phyloP scores from a whole-genome alignment of 2,888 invertebrate species.

The Panopea generosa region DNA sequence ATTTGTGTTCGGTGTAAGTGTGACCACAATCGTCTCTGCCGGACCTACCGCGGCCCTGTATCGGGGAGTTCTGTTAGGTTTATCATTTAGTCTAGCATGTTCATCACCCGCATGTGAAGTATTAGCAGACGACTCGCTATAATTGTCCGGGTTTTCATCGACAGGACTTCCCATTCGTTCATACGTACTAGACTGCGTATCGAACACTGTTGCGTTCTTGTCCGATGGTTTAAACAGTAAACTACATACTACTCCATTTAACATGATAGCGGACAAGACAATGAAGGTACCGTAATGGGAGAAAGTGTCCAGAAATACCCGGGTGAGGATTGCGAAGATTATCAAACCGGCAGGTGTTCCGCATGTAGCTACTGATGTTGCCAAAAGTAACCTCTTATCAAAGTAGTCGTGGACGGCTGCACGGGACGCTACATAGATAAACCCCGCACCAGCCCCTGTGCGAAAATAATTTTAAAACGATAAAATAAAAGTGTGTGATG shows the following conservation, averaged over 20 bases:
- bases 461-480: not conserved
- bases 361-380: slow-evolving; percentile 7
- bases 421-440: slow-evolving; percentile 16
- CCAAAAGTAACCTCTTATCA: slow-evolving; percentile 7
- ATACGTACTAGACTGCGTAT: slow-evolving; percentile 5
- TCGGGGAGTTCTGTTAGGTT: not conserved
- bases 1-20: not conserved
- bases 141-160: not conserved
- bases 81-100: no score
- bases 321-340: slow-evolving; percentile 23
- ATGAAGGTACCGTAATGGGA: slow-evolving; percentile 34
- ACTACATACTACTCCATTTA: slow-evolving; percentile 23
- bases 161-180: slow-evolving; percentile 10
- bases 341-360: slow-evolving; percentile 25
- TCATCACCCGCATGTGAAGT: no score
- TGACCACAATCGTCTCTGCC: slow-evolving; percentile 9
- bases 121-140: not conserved
- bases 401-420: slow-evolving; percentile 26
- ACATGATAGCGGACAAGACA: slow-evolving; percentile 22
- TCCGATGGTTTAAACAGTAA: slow-evolving; percentile 27
- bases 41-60: slow-evolving; percentile 7
- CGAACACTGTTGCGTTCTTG: slow-evolving; percentile 2
- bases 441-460: slow-evolving; percentile 27
- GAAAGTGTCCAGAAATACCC: slow-evolving; percentile 21
- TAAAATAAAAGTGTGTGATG: no score